Evolutionary conservation across 2,888 invertebrate species (phyloP), one percentile per base, ranked within the genome.

Genomic region (Carabus problematicus): DNA sequence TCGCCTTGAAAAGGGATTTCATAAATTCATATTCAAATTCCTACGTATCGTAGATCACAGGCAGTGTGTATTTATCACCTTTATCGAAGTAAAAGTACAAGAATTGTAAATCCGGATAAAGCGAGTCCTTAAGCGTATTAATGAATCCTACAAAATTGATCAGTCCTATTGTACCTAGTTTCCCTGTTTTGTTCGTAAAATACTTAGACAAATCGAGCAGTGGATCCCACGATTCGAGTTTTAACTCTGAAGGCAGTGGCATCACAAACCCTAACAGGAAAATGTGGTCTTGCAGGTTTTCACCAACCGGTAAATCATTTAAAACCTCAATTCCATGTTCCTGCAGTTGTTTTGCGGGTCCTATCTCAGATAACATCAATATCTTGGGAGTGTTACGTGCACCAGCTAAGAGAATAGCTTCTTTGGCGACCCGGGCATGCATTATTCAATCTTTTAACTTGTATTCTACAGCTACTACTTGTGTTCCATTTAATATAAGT

Each of bases 321-420:
- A 84, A 68, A 0, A 82, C 77, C 0, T 78, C 77, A 47, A 82
- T 79, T 4, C 76, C 77, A 9, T 79, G 70, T 40, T 78, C 74
- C 43, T 78, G 70, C 3, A 84, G 76, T 68, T 82, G 81, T 8
- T 79, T 75, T 39, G 73, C 75, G 0, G 82, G 84, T 3, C 83
- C 83, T 1, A 86, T 78, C 1, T 88, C 88, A 6, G 87, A 87
- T 43, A 88, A 75, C 85, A 87, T 84, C 14, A 89, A 78, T 11
- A 89, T 76, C 75, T 89, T 87, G 0, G 88, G 86, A 18, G 87
- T 84, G 76, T 89, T 89, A 73, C 90, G 85, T 2, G 89, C 83
- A 1, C 90, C 89, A 1, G 85, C 87, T 11, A 86, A 82, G 18
- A 89, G 75, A 68, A 89, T 86, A 0, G 89, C 81, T 72, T 86